A percentile compares a stretch with the other conserved stretches of the same genome.
Conservation (phyloP, 2,113 vertebrate species). For the Stegostoma tigrinum region DNA sequence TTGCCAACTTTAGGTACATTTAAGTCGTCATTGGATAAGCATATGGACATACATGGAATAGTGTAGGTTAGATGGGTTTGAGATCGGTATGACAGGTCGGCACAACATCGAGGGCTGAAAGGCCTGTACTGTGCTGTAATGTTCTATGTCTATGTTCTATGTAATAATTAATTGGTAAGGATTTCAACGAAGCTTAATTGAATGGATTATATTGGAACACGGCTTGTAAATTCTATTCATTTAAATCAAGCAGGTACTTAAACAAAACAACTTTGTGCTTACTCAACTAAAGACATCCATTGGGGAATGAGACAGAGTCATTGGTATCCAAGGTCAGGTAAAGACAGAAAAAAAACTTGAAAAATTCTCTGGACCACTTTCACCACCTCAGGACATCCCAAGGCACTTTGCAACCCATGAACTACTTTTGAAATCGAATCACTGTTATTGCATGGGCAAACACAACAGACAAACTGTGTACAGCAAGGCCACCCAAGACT, state of each 20-base stretch:
- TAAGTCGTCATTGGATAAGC: too few relatives aligned
- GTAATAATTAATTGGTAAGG: constrained; percentile 23
- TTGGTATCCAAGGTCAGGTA: background rate
- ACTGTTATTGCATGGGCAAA: background rate
- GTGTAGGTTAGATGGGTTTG: too few relatives aligned
- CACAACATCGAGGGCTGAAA: too few relatives aligned
- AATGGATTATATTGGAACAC: background rate
- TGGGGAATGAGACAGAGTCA: background rate
- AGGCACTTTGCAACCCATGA: background rate
- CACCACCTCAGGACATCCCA: background rate
- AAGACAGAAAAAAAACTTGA: background rate
- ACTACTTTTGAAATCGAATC: background rate
- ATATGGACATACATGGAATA: too few relatives aligned
- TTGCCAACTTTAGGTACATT: too few relatives aligned
- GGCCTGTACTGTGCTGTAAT: too few relatives aligned
- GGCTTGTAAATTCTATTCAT: constrained; percentile 12
- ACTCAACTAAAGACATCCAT: background rate
- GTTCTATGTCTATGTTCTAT: too few relatives aligned
- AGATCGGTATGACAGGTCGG: too few relatives aligned
- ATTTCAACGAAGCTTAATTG: constrained; percentile 10
- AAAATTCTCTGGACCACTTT: background rate
- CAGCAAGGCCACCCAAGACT: background rate
- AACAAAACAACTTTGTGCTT: background rate
- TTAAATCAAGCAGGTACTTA: background rate
- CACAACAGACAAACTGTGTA: background rate